Evolutionary conservation across 2,797 vertebrate species (phyloP).

Genomic region (Rhabdomys pumilio): DNA sequence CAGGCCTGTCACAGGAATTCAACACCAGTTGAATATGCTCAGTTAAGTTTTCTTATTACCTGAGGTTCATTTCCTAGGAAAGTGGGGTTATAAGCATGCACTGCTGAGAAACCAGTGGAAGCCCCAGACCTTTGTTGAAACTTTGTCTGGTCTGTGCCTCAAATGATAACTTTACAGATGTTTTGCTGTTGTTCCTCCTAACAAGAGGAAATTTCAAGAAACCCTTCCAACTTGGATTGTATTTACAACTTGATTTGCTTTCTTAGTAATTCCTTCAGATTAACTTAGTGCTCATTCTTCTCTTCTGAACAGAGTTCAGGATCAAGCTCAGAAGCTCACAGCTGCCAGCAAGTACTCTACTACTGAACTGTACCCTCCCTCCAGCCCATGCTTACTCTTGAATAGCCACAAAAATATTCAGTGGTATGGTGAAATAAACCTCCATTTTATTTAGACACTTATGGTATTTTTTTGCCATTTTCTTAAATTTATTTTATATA

Average conservation of each 20-base stretch:
- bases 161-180: background rate
- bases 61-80: background rate
- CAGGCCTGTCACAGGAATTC: background rate
- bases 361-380: background rate
- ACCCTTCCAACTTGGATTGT: background rate
- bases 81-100: background rate
- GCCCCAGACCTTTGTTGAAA: background rate
- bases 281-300: background rate
- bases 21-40: background rate
- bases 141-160: background rate
- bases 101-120: background rate
- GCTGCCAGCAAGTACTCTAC: background rate
- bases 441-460: background rate
- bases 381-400: background rate
- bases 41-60: background rate
- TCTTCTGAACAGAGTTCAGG: background rate
- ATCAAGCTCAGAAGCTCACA: background rate
- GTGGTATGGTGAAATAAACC: background rate
- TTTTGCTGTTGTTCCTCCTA: background rate
- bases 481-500: constrained; percentile 14
- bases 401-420: constrained; percentile 29
- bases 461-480: background rate
- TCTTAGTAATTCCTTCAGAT: background rate
- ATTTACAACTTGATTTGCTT: constrained; percentile 10
- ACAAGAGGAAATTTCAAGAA: background rate